Evolutionary conservation across 92 coral and sea anemone genomes (phyloP), one percentile per base, ranked within the genome.

Genomic region (Zoanthus sociatus): DNA sequence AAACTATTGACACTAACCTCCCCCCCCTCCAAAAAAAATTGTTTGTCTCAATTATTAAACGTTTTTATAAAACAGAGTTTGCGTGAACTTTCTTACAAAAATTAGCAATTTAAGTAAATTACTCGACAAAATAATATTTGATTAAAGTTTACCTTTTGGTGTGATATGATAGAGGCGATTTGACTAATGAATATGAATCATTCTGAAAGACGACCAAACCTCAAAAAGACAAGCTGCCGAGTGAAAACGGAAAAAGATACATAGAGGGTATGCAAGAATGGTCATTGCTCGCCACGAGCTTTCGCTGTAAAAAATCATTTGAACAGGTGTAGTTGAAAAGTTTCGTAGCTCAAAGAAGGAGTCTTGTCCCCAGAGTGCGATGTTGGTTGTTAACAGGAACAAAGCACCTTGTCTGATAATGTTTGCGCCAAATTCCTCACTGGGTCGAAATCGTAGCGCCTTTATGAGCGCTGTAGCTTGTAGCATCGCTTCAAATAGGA

Each of bases 141-240:
- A 21, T 16, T 44, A 7, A 79, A 18, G 56, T 7, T 50, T 84
- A 84, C 87, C 87, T 84, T 26, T 72, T 20, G 67, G 0, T 18
- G 17, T 47, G 10, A 18, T 26, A 53, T 8, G n/a, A 45, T 17
- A 16, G 44, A 70, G 46, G 69, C 46, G 9, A 48, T 48, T 30
- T 32, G 83, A 64, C 77, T 82, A 84, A 60, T 88, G 82, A 51
- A 89, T 83, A 42, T 88, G 89, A 45, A 82, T 83, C 16, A 90
- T 92, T 82, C 95, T 95, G 84, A 97, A 97, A 55, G 89, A 90
- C 15, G 98, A 95, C 99, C 99, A 97, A 81, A 97, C 94, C 82
- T 97, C 98, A 82, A 95, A 97, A 37, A 97, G 84, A 86, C 99
- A 97, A 44, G 96, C 96, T 0, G 99, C 97, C 9, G 98, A 97